phyloP scores from a whole-genome alignment of 2,113 vertebrate genomes.

The Haplotaxodon microlepis region DNA sequence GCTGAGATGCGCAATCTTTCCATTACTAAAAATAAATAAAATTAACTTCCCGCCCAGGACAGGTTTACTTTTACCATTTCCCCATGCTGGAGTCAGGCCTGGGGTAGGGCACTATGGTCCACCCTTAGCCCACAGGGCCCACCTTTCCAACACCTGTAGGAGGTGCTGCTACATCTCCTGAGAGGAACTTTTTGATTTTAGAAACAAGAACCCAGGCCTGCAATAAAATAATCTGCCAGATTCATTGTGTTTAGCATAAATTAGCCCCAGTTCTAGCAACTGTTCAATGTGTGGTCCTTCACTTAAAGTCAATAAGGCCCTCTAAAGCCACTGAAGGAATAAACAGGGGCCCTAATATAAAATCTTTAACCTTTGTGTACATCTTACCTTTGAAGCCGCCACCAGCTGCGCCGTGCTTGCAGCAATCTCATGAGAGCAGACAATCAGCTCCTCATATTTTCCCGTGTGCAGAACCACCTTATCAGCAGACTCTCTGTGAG shows the following conservation, averaged over 20 bases:
- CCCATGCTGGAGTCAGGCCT: neutral
- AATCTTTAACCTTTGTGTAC: neutral
- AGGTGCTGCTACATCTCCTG: neutral
- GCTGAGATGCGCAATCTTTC: neutral
- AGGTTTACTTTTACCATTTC: neutral
- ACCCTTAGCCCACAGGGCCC: neutral
- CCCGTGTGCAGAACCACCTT: conserved; percentile 90
- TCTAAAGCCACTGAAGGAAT: neutral
- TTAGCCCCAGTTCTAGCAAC: neutral
- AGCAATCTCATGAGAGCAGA: conserved; percentile 94
- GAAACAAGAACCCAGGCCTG: neutral
- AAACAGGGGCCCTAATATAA: neutral
- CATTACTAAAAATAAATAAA: neutral
- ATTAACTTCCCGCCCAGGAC: neutral
- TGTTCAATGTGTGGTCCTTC: neutral
- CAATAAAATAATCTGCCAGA: neutral
- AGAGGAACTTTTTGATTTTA: neutral
- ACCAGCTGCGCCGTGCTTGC: conserved; percentile 97
- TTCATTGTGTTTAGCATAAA: neutral
- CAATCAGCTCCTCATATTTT: conserved; percentile 93
- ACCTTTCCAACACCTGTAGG: neutral
- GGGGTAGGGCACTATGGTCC: neutral
- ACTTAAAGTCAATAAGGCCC: neutral
- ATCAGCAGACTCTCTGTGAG: conserved; percentile 86
- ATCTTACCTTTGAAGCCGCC: conserved; percentile 90